phyloP scores from a whole-genome alignment of 2,113 vertebrate genomes.

The Salvelinus alpinus region DNA sequence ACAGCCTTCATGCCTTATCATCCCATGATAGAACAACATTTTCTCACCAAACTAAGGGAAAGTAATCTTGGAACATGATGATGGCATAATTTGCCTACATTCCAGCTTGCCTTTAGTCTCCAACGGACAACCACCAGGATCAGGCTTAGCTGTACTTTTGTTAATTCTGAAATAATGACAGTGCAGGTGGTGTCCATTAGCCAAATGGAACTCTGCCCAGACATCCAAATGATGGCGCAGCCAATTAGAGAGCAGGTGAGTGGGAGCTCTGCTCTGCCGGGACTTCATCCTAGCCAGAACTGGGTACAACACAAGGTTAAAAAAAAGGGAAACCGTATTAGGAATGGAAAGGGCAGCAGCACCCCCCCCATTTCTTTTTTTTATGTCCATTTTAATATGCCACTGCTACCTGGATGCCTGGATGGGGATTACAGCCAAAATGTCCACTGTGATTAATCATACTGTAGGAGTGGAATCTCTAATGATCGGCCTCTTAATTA shows the following conservation, averaged over 20 bases:
- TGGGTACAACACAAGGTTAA: no score
- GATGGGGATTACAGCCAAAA: neutral
- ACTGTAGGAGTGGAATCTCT: conserved; percentile 15
- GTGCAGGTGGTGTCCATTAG: conserved; percentile 25
- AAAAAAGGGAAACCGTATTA: neutral
- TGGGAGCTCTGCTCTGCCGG: neutral
- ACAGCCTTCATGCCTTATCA: neutral
- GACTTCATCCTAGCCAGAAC: neutral
- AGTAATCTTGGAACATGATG: neutral
- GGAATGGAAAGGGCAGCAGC: neutral
- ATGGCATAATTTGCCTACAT: neutral
- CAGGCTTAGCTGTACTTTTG: neutral
- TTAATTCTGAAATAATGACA: conserved; percentile 17
- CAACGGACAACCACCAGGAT: neutral
- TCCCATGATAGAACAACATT: neutral
- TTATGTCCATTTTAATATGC: no score
- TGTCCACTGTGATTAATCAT: conserved; percentile 28
- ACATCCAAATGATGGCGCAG: conserved; percentile 7
- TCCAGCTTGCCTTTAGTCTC: neutral
- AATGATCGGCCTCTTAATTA: conserved; percentile 34
- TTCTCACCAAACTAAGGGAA: neutral
- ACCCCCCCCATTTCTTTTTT: no score
- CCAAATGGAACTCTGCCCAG: conserved; percentile 7
- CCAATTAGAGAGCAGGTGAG: conserved; percentile 10
- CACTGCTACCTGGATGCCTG: no score